Percentiles rank a stretch among this genome's conserved stretches.
Conservation (phyloP, 1,140 invertebrate genomes). For the Brachionus calyciflorus region DNA sequence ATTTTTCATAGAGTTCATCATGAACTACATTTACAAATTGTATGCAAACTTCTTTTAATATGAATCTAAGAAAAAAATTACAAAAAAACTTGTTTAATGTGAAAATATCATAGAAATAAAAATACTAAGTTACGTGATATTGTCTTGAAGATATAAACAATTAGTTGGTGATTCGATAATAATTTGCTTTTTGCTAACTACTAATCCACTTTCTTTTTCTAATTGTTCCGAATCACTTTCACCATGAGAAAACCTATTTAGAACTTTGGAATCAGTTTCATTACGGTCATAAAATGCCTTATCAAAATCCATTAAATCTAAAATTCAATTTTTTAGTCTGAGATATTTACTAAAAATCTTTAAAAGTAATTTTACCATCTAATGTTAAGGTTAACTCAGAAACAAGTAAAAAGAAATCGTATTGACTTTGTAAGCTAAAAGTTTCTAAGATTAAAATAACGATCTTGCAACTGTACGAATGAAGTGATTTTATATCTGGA, state of each 20-base stretch:
- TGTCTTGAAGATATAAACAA: neutral
- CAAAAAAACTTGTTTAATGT: too few relatives aligned
- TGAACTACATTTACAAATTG: slow-evolving; percentile 29
- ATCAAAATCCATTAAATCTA: slow-evolving; percentile 41
- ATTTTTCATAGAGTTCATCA: neutral
- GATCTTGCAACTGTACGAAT: slow-evolving; percentile 29
- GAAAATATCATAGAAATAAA: neutral
- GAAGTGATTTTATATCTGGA: slow-evolving; percentile 2
- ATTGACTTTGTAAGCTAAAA: slow-evolving; percentile 28
- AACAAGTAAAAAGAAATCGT: neutral
- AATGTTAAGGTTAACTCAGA: neutral
- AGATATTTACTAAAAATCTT: too few relatives aligned
- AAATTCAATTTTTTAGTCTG: too few relatives aligned
- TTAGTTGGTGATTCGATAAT: slow-evolving; percentile 11
- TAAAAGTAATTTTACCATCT: neutral
- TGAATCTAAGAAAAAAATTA: neutral
- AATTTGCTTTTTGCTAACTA: neutral
- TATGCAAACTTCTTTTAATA: slow-evolving; percentile 20
- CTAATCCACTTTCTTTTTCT: neutral
- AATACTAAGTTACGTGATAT: neutral
- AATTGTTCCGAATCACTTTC: slow-evolving; percentile 7
- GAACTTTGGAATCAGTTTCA: slow-evolving; percentile 1
- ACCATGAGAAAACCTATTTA: neutral
- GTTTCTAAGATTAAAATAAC: slow-evolving; percentile 23
- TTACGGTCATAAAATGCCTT: slow-evolving; percentile 31